Base-by-base conservation (phyloP, 2,113 vertebrate species). In the Crocuta crocuta region DNA sequence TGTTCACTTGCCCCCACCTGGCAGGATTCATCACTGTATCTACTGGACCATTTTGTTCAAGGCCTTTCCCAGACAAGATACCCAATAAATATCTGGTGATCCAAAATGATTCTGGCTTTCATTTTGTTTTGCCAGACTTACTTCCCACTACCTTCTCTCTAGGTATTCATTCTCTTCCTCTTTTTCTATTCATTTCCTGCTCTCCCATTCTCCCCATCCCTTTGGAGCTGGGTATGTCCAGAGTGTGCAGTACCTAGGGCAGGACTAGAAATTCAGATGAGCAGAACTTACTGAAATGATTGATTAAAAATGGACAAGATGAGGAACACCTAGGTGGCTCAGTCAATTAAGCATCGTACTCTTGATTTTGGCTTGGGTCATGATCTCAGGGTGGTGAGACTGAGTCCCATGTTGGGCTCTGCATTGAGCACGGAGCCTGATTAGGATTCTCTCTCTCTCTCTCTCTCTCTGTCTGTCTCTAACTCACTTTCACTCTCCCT, bases 181-280 rank as follows among this genome's bases (percentile, higher is more conserved):
- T 24, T 73, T 43, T 76, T 82, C 63, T 63, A 15, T 31, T 33
- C 3, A 21, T 28, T 23, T 94, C 12, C n/a, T 11, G 45, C 24
- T 23, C 11, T 85, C 17, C 35, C 16, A 5, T 3, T 53, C 43
- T 73, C 28, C 31, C 3, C 9, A 4, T 28, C 17, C 5, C 7
- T 79, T 92, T 74, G 80, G 33, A 53, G 10, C n/a, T 76, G 11
- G 15, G 1, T 16, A 26, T 33, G 39, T 76, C 74, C 15, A 82
- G 31, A n/a, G 66, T 10, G 3, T 33, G 19, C 4, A 71, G 17
- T 26, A 63, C 39, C 85, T 28, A 74, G n/a, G 50, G 7, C 39
- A 91, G 23, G 55, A 68, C 24, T 63, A 84, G 63, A 39, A 70
- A 84, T 55, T 35, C 63, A 97, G 74, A 71, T 61, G 45, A 68